phyloP scores from a whole-genome alignment of 2,113 vertebrate species.

The Chloebia gouldiae region DNA sequence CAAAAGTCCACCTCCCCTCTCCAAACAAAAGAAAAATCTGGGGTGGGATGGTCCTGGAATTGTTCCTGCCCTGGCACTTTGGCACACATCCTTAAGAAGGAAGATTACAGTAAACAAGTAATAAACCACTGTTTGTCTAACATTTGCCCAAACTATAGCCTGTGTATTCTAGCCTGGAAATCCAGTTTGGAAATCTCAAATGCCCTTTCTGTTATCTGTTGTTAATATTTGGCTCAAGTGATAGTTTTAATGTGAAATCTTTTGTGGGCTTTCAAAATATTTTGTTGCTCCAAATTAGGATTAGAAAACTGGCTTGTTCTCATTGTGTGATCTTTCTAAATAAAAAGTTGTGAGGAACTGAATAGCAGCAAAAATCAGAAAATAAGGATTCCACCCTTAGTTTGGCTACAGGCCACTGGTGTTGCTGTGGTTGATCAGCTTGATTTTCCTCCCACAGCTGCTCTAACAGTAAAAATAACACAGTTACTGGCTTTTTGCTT shows the following conservation, averaged over 20 bases:
- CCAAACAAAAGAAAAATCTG: neutral
- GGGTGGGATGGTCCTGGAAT: neutral
- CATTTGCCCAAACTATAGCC: neutral
- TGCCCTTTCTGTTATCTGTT: neutral
- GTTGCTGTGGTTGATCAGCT: neutral
- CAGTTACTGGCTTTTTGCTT: neutral
- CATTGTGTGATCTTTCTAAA: neutral
- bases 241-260: neutral
- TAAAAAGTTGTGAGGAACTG: neutral
- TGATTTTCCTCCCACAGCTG: neutral
- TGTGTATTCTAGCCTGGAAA: neutral
- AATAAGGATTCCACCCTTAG: neutral
- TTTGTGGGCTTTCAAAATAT: neutral
- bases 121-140: neutral
- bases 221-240: neutral
- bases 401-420: neutral
- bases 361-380: neutral
- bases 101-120: neutral
- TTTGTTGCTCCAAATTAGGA: neutral
- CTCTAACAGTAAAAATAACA: neutral
- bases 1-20: too few species aligned
- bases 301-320: neutral
- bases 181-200: neutral
- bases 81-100: neutral
- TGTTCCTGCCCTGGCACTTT: neutral